Conservation (phyloP, 2,113 vertebrate genomes). For the Regulus satrapa region DNA sequence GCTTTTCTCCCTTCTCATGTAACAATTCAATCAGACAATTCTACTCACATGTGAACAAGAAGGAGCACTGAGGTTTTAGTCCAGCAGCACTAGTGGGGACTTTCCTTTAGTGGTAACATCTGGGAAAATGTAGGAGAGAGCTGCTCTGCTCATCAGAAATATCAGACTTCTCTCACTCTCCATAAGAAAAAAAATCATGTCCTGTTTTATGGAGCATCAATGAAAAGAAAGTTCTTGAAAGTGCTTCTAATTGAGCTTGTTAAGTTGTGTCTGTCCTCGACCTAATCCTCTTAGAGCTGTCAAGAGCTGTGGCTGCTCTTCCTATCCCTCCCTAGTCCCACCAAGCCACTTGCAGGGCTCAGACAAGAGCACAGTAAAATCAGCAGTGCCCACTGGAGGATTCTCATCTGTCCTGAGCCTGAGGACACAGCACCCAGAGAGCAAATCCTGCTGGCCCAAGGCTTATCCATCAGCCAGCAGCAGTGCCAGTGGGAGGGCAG, state of each 20-base stretch:
- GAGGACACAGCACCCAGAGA: background rate
- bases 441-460: background rate
- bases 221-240: background rate
- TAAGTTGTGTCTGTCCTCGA: background rate
- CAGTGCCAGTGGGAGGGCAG: background rate
- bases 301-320: background rate
- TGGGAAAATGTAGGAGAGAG: background rate
- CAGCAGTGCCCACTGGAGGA: background rate
- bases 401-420: background rate
- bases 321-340: background rate
- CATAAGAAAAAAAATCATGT: background rate
- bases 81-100: background rate
- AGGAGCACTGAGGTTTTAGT: background rate
- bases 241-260: conserved; percentile 8
- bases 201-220: background rate
- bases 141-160: background rate
- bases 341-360: background rate
- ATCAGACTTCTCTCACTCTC: background rate
- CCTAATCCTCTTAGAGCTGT: conserved; percentile 14
- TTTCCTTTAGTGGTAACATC: background rate
- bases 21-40: background rate
- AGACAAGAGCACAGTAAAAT: background rate
- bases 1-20: background rate
- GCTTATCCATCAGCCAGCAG: background rate
- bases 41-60: background rate